Base-by-base conservation (phyloP, 1,140 invertebrate genomes). In the Piezodorus guildinii region DNA sequence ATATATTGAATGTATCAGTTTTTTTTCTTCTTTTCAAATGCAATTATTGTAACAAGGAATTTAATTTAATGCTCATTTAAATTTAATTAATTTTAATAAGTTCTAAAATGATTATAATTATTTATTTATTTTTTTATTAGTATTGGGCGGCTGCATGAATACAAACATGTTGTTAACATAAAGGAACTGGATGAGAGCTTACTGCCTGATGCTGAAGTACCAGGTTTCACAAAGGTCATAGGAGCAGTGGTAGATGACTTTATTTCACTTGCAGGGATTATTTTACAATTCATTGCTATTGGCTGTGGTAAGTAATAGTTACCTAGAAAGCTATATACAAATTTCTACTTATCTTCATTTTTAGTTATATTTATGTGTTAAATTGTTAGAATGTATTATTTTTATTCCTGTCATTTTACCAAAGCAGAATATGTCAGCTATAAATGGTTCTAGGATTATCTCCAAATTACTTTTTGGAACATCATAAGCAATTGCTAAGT, bases 181-280 rank as follows among this genome's bases (percentile, higher is more conserved):
- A 56, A 15, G 23, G 52, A 56, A 25, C 12, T 21, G 16, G 27
- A 44, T 15, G 30, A 34, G 12, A n/a, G 25, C 15, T 34, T n/a
- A n/a, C 17, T 60, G 34, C 58, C 58, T 10, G 58, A 60, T 30
- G 16, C n/a, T 39, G 58, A 60, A 60, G 58, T 60, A 10, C 58
- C 58, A 6, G 58, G 58, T 14, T 60, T 60, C 16, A 60, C 58
- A 15, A 44, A 43, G 16, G 34, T 30, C 5, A 44, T 60, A 39
- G n/a, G 21, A 14, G 43, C 58, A 5, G n/a, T 60, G 8, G 30
- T 44, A 3, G 58, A 60, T 19, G 58, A 60, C 30, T 60, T 60
- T 8, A 60, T 15, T 15, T 43, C 58, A 43, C 16, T 60, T 17
- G 30, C 58, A 9, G 16, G 16, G 3, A 25, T 44, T 17, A 60